Base-by-base conservation (phyloP, 2,113 vertebrate genomes). In the Cygnus atratus region DNA sequence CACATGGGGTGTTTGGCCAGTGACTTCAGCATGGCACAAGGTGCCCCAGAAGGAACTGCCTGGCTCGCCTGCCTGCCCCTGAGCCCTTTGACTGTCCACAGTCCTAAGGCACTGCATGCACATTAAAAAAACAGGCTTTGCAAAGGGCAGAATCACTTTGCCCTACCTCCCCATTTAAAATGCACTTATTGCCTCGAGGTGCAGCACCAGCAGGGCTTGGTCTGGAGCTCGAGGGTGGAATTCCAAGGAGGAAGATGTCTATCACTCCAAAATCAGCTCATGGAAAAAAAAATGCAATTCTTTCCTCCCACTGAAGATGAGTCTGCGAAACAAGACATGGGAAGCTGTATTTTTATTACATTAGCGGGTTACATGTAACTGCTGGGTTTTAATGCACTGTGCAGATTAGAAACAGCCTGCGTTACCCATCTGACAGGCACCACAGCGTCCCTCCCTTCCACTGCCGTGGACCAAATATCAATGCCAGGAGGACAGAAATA, bases 41-140 rank as follows among this genome's bases (percentile, higher is more conserved):
- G 41, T 41, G 63, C 67, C 50, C 89, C 4, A 2, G 63, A 87
- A 31, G 46, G 54, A 82, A 37, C 24, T 0, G 0, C 15, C 33
- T 50, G 44, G 75, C 80, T 74, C 2, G 0, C 31, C 85, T 75
- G 62, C 25, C 71, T 41, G 41, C n/a, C 26, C 52, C 67, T 2
- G 19, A 6, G 31, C 41, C 79, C 71, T 24, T 37, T 31, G 37
- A 58, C 37, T 12, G 35, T 44, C 44, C 20, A 9, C 19, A 54
- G 59, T 41, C 44, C 5, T 3, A 22, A 4, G 1, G 39, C 24
- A 44, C 75, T 62, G 73, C 68, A 54, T 0, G 0, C 1, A 7
- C 54, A 55, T 76, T 75, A 61, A 76, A 59, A 59, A 57, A 48
- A 2, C 5, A 29, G 65, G 41, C 67, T 97, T 77, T 62, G 62